Base-by-base conservation (phyloP, 2,797 vertebrate species). In the Hephaestus fuliginosus region DNA sequence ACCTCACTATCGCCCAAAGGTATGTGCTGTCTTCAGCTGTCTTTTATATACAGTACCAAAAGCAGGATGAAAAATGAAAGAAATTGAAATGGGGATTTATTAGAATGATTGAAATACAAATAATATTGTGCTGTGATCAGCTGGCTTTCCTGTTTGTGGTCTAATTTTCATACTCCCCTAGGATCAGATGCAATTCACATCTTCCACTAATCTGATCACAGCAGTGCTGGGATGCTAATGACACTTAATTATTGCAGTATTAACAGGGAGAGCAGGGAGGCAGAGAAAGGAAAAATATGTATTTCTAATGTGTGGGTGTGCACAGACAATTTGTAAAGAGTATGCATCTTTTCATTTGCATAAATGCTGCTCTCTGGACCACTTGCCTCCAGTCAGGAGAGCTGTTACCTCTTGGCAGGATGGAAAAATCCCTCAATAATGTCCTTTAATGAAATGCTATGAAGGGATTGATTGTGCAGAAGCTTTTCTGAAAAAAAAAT, bases 1-100 rank as follows among this genome's bases (percentile, higher is more conserved):
- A 98, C 97, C 94, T 99, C 98, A 89, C 84, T 99, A 83, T 97
- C 98, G 84, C 96, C 98, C 91, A 99, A 99, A 98, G 98, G 98
- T 99, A 96, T 49, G 82, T 67, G 17, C 25, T 41, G 1, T 36
- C 6, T 12, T 18, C 18, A 4, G 3, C 15, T 60, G 2, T 44
- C 5, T 13, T 60, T 33, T 28, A 5, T 51, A 12, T 3, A 30
- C n/a, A 56, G 36, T 46, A 70, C n/a, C 18, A 30, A 5, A 43
- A 73, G 55, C 30, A 30, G 6, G 14, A 60, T 4, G 12, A 44
- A 41, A 0, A 4, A 48, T 58, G 0, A n/a, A 61, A 62, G 33
- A 10, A 57, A 0, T 77, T 48, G 14, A 55, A 70, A 55, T 44
- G 1, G 56, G 33, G 18, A 1, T 63, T 18, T 1, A 6, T 33